Evolutionary conservation across 2,797 vertebrate species (phyloP).

Genomic region (Acanthiza pusilla): DNA sequence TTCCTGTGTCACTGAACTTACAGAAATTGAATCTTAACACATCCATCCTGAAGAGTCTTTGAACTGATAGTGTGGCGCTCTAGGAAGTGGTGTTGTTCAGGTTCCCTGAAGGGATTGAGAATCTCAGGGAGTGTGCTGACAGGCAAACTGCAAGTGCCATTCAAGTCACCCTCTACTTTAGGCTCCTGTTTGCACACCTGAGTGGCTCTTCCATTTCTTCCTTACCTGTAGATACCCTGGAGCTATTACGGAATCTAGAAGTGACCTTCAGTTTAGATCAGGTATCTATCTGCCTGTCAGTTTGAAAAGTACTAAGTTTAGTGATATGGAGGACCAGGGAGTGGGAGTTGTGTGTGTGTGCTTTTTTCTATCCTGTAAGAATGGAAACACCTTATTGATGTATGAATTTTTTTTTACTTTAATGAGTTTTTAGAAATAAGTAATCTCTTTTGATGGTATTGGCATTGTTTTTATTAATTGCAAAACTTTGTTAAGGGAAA

Average conservation of each 20-base stretch:
- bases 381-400: not conserved
- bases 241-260: not conserved
- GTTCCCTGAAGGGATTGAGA: not conserved
- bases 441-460: not conserved
- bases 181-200: not conserved
- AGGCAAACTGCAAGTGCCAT: not conserved
- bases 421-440: not conserved
- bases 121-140: not conserved
- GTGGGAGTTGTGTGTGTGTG: not conserved
- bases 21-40: not conserved
- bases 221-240: not conserved
- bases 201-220: not conserved
- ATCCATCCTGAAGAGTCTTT: not conserved
- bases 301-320: not conserved
- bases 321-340: not conserved
- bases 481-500: not conserved
- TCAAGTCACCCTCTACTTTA: not conserved
- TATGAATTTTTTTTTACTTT: not conserved
- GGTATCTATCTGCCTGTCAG: not conserved
- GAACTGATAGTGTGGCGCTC: not conserved
- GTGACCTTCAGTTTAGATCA: not conserved
- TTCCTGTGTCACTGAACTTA: not conserved
- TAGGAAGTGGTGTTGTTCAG: rapidly evolving
- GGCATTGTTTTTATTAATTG: not conserved
- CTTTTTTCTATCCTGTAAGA: not conserved